These are phyloP conservation scores for Sinopyrophorus schimmeli DNA, from an alignment of 2,888 invertebrate genomes.

Conservation along the genomic window DNA sequence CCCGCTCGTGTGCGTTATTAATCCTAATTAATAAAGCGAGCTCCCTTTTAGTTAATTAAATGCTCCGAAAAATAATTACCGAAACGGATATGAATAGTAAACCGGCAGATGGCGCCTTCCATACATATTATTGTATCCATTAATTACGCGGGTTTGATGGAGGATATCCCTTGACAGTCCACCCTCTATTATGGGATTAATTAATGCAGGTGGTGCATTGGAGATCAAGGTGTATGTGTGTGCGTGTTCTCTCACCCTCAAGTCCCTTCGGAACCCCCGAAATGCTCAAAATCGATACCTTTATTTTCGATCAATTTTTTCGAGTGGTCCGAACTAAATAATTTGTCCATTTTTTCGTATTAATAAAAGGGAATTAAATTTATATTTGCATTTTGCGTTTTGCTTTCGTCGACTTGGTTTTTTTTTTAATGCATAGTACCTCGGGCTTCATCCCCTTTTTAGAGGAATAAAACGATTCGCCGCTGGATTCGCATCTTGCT, in stretches of 20 bases:
- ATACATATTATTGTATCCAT: constrained; percentile 44
- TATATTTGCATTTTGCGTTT: background rate
- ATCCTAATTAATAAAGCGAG: no score
- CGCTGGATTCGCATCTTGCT: no score
- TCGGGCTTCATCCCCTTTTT: no score
- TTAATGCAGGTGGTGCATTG: constrained; percentile 43
- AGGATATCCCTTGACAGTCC: constrained; percentile 48
- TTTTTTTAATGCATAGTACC: no score
- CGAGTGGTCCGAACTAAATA: no score
- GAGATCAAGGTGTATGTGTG: constrained; percentile 24
- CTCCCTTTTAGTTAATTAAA: no score
- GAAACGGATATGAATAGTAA: constrained; percentile 19
- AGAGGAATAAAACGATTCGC: no score
- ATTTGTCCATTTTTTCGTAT: background rate
- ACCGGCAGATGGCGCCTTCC: constrained; percentile 43
- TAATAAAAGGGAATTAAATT: background rate
- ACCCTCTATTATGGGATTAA: constrained; percentile 49
- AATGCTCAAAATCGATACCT: no score
- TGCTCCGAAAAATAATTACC: no score
- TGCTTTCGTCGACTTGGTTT: background rate
- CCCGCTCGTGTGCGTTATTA: no score
- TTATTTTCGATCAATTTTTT: no score
- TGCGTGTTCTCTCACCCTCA: constrained; percentile 12
- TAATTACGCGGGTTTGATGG: constrained; percentile 47
- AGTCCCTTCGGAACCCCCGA: constrained; percentile 1